Evolutionary conservation across 1,140 invertebrate species (phyloP).

Genomic region (Micrasema minimum): DNA sequence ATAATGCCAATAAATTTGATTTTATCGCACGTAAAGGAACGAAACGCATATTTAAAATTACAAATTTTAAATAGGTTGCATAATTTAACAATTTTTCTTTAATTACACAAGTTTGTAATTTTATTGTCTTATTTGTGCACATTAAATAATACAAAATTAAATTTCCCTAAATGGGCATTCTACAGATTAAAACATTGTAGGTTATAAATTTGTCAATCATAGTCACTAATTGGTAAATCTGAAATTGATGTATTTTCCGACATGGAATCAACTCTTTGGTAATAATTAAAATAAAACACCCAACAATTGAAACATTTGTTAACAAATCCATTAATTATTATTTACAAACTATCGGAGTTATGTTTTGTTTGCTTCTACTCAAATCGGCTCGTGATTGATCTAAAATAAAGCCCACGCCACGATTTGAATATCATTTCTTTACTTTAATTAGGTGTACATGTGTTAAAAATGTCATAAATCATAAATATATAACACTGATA

Average conservation of each 20-base stretch:
- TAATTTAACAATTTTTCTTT: too few relatives aligned
- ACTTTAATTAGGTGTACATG: slow-evolving; percentile 27
- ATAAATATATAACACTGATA: slow-evolving; percentile 10
- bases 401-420: slow-evolving; percentile 13
- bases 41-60: too few relatives aligned
- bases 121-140: too few relatives aligned
- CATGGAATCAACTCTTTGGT: slow-evolving; percentile 34
- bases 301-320: slow-evolving; percentile 1
- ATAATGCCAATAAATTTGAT: too few relatives aligned
- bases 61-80: too few relatives aligned
- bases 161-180: too few relatives aligned
- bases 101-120: too few relatives aligned
- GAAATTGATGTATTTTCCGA: background rate
- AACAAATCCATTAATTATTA: slow-evolving; percentile 33
- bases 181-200: too few relatives aligned
- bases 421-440: slow-evolving; percentile 19
- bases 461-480: slow-evolving; percentile 28
- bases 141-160: too few relatives aligned
- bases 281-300: slow-evolving; percentile 34
- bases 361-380: slow-evolving; percentile 36
- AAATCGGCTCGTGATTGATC: slow-evolving; percentile 20
- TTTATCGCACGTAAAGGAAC: too few relatives aligned
- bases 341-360: slow-evolving; percentile 16
- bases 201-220: slow-evolving; percentile 36
- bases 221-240: slow-evolving; percentile 4